phyloP scores from a whole-genome alignment of 2,113 vertebrate species.

The Melanostigma gelatinosum region DNA sequence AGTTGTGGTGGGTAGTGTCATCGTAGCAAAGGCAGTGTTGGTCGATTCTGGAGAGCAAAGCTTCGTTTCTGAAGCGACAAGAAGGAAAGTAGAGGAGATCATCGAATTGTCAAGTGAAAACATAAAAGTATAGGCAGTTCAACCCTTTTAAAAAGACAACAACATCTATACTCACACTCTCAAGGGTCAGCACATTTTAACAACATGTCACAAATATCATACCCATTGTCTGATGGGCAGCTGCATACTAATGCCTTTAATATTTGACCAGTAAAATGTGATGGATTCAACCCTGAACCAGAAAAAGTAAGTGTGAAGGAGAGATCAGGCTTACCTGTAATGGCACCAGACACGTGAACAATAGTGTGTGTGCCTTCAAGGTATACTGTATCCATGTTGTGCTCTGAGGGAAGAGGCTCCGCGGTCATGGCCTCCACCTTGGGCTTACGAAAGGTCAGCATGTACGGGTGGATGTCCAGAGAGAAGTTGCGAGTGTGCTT shows the following conservation, averaged over 20 bases:
- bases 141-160: not conserved
- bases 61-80: constrained; percentile 76
- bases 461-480: constrained; percentile 96
- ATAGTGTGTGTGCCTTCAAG: constrained; percentile 84
- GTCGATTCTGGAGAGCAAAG: constrained; percentile 76
- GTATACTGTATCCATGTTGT: constrained; percentile 90
- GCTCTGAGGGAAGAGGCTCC: constrained; percentile 85
- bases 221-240: not conserved
- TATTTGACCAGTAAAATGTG: not conserved
- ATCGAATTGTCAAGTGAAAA: not conserved
- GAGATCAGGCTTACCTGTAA: constrained; percentile 70
- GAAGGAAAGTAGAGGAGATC: not conserved
- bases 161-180: not conserved
- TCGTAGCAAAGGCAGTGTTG: constrained; percentile 77
- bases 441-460: constrained; percentile 91
- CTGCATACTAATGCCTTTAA: not conserved
- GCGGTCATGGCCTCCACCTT: constrained; percentile 85
- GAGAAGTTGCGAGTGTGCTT: constrained; percentile 96
- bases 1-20: constrained; percentile 75
- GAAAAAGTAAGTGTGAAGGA: not conserved
- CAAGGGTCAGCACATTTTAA: not conserved
- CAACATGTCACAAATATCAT: not conserved
- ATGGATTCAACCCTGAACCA: not conserved
- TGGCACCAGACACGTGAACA: constrained; percentile 79
- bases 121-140: not conserved